phyloP scores from a whole-genome alignment of 1,140 invertebrate species.

The Penaeus japonicus region DNA sequence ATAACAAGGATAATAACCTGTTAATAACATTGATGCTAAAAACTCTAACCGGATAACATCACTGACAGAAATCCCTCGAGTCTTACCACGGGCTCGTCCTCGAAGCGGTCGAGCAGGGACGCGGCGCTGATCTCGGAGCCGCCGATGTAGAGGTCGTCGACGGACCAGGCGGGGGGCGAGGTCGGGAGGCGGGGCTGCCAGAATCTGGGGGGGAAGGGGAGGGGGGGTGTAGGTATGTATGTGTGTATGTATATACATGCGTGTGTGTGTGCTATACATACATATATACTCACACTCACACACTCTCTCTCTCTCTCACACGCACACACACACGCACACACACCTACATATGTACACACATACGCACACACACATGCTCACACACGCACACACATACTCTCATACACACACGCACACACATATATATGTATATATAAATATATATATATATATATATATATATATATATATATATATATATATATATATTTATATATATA shows the following conservation, averaged over 20 bases:
- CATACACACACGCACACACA: too few species aligned
- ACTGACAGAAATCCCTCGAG: too few species aligned
- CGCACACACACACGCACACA: background rate
- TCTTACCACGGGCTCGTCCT: slow-evolving; percentile 60
- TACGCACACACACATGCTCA: too few species aligned
- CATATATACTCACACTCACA: background rate
- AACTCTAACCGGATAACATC: too few species aligned
- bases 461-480: too few species aligned
- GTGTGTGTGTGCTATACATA: background rate
- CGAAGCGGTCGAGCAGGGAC: slow-evolving; percentile 63
- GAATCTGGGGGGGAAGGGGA: slow-evolving; percentile 48
- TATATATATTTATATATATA: too few species aligned
- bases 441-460: too few species aligned
- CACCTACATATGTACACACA: too few species aligned
- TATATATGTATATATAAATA: too few species aligned
- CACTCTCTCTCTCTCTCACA: background rate
- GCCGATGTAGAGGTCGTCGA: slow-evolving; percentile 66
- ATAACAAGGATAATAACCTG: too few species aligned
- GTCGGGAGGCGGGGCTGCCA: slow-evolving; percentile 49
- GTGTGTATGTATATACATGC: background rate
- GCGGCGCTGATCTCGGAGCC: slow-evolving; percentile 66
- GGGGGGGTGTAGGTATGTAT: slow-evolving; percentile 57
- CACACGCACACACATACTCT: too few species aligned
- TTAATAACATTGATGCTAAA: too few species aligned
- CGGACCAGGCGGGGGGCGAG: slow-evolving; percentile 62